A percentile compares a stretch with the other conserved stretches of the same genome.
Conservation (phyloP, 1,140 invertebrate genomes). For the Saccostrea echinata region DNA sequence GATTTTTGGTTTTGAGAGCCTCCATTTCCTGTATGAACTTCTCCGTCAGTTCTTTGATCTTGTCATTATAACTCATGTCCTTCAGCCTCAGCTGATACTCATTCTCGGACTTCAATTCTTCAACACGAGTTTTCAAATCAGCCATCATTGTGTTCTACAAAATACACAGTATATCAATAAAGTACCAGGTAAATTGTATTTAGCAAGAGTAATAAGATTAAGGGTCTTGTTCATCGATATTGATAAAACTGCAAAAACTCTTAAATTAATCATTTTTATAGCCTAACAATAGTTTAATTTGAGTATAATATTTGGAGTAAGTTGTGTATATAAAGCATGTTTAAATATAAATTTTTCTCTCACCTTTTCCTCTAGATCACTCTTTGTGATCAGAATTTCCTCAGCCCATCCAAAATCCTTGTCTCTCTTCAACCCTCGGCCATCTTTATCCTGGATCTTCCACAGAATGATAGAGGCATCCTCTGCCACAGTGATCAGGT, state of each 20-base stretch:
- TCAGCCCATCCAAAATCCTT: conserved; percentile 88
- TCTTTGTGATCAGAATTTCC: conserved; percentile 84
- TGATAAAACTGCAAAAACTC: background rate
- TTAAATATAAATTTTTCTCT: conserved; percentile 68
- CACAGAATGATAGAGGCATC: conserved; percentile 92
- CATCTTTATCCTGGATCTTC: conserved; percentile 89
- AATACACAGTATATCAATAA: background rate
- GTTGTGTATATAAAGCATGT: too few species aligned
- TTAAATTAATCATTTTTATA: too few species aligned
- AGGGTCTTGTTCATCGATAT: too few species aligned
- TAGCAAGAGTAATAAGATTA: background rate
- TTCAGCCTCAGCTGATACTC: conserved; percentile 82
- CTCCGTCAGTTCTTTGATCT: conserved; percentile 81
- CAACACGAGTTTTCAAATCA: conserved; percentile 81
- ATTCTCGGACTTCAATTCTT: conserved; percentile 82
- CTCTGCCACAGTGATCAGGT: conserved; percentile 86
- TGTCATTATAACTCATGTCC: conserved; percentile 82
- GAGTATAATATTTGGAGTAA: too few species aligned
- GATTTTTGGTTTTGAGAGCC: conserved; percentile 80
- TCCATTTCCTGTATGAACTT: conserved; percentile 82
- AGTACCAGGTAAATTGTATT: background rate
- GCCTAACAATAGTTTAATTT: too few species aligned
- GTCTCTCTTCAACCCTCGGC: conserved; percentile 85
- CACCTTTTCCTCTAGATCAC: conserved; percentile 81
- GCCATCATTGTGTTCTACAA: conserved; percentile 82